Conservation (phyloP, 2,113 vertebrate species). For the Gila orcuttii region DNA sequence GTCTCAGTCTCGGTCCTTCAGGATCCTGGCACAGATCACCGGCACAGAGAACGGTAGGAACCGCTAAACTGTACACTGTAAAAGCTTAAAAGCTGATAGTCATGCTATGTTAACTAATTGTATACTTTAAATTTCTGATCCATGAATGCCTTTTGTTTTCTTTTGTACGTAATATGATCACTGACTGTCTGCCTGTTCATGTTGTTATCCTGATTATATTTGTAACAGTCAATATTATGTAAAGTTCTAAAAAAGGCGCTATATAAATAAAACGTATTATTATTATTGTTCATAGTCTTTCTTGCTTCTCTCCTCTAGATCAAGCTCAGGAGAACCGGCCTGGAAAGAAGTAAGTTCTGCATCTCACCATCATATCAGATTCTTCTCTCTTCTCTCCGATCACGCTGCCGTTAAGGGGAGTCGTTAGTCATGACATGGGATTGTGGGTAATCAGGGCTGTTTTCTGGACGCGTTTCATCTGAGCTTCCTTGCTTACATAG, state of each 20-base stretch:
- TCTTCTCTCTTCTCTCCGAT: neutral
- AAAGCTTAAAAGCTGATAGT: too few species aligned
- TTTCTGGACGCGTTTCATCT: neutral
- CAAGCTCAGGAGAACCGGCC: conserved; percentile 78
- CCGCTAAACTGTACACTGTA: neutral
- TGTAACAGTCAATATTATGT: too few species aligned
- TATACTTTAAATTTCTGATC: too few species aligned
- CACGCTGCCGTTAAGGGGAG: too few species aligned
- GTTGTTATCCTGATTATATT: too few species aligned
- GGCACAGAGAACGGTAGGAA: conserved; percentile 90
- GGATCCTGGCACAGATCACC: conserved; percentile 95
- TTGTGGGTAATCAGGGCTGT: conserved; percentile 58
- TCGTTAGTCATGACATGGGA: conserved; percentile 62
- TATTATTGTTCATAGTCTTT: neutral
- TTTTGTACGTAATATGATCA: too few species aligned
- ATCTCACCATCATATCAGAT: neutral
- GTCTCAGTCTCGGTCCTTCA: conserved; percentile 94
- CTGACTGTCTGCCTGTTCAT: too few species aligned
- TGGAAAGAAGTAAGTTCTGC: conserved; percentile 87
- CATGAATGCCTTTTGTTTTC: too few species aligned
- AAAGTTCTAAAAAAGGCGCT: too few species aligned
- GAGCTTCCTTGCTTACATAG: too few species aligned
- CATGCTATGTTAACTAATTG: too few species aligned
- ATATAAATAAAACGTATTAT: too few species aligned
- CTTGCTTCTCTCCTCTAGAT: conserved; percentile 74